Evolutionary conservation across 2,113 vertebrate genomes (phyloP), one percentile per base, ranked within the genome.

Genomic region (Mormyrus lacerda): DNA sequence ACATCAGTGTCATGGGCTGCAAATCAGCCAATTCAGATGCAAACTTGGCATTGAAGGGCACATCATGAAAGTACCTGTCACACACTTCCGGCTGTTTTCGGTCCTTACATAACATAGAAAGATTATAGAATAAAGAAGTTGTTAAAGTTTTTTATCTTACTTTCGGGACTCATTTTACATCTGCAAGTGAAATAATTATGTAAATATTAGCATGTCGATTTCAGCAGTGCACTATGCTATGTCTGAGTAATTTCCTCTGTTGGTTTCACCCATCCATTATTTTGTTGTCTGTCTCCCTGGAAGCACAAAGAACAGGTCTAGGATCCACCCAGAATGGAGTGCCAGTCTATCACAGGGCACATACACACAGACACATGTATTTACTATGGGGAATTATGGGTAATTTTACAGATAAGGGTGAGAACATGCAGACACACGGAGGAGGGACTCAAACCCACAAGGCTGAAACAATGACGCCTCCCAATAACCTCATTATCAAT

Each of bases 41-140:
- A n/a, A 99, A 98, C 88, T 94, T 94, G 27, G 98, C 98, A 24
- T 99, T 97, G 2, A 99, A 99, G 85, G 98, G 98, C 89, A 99
- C 98, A 0, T 99, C 98, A 0, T 99, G 98, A 94, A 99, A 99
- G 88, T 97, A 98, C 9, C 91, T 94, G 55, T 99, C 97, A 0
- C 97, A 98, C 7, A 97, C 97, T 61, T 99, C 98, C 0, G 98
- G 98, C 89, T 99, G 98, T 87, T 97, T 97, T 73, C 97, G 97
- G 93, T 99, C 98, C 98, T 99, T 84, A 10, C 19, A 21, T 55
- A 53, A 47, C 15, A 45, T 47, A 10, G 7, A 39, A 50, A 50
- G 35, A 50, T 50, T 13, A 50, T 42, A 79, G 4, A 79, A 91
- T 8, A 84, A 88, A 85, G 87, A 42, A 58, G 31, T 91, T 58